A percentile compares a stretch with the other conserved stretches of the same genome.
Evolutionary conservation across 2,113 vertebrate species (phyloP).

Genomic region (Xenotilapia caudafasciata): DNA sequence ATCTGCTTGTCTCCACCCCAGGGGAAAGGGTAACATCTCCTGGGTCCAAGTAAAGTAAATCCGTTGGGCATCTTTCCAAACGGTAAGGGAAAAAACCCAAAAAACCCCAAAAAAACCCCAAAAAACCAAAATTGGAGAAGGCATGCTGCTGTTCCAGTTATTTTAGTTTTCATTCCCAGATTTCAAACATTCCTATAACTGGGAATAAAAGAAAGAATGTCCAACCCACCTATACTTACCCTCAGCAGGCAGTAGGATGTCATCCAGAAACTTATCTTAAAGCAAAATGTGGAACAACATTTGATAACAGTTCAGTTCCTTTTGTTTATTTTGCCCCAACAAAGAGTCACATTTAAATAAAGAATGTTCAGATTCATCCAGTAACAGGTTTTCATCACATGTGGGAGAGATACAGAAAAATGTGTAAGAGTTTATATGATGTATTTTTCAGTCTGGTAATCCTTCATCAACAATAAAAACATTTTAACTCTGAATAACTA

Average conservation of each 20-base stretch:
- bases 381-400: fast-evolving
- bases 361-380: neutral
- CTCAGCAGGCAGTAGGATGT: fast-evolving
- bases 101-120: fast-evolving
- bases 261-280: neutral
- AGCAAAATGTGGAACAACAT: fast-evolving
- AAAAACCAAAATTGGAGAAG: fast-evolving
- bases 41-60: fast-evolving
- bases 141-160: neutral
- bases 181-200: fast-evolving
- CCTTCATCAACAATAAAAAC: neutral
- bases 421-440: neutral
- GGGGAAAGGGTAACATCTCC: fast-evolving
- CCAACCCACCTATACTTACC: neutral
- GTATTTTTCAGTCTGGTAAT: neutral
- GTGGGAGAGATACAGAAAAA: neutral
- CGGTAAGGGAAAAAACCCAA: fast-evolving
- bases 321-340: neutral
- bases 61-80: fast-evolving
- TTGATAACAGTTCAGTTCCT: fast-evolving
- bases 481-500: neutral
- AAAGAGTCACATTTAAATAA: neutral
- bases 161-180: neutral
- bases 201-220: neutral
- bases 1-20: fast-evolving